Evolutionary conservation across 2,113 vertebrate genomes (phyloP), one percentile per base, ranked within the genome.

Genomic region (Apteryx mantelli): DNA sequence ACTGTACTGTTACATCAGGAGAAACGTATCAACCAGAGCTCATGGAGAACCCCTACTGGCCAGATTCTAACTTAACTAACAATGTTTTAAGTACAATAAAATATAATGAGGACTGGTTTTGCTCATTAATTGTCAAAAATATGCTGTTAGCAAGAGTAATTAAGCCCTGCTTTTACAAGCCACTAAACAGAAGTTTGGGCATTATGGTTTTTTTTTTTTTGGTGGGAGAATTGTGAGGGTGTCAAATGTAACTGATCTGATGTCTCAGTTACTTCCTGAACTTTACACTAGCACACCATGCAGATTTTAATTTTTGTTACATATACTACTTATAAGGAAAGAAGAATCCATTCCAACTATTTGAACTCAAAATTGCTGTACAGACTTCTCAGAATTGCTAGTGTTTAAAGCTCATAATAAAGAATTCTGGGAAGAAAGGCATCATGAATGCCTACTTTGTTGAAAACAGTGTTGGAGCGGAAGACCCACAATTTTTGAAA

Each of bases 111-210:
- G 86, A 91, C 97, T 96, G 96, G 1, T 83, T 97, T 97, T 94
- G 96, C 96, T 93, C 96, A 97, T 97, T 97, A 98, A 96, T 97
- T 97, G 93, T 96, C 96, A 97, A 97, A 94, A 96, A 96, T 95
- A 96, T 86, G 89, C 91, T 90, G 88, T 63, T 95, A 24, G 0
- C 93, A 97, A 95, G 71, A 81, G 86, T 87, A 97, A 97, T 97
- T 97, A 97, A 95, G 79, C 46, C 55, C 13, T 53, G 42, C 50
- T 97, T 97, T 98, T 96, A 97, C 91, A 97, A 97, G 97, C 74
- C 56, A 50, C 88, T 69, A 48, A 85, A 89, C 85, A 96, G 74
- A 95, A 91, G 82, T 68, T 95, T 34, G 21, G 42, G 82, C 19
- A 63, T 77, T 80, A 91, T 93, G 75, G 93, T 89, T 68, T 95